phyloP scores from a whole-genome alignment of 2,888 invertebrate species.

The Ormyrus labotus region DNA sequence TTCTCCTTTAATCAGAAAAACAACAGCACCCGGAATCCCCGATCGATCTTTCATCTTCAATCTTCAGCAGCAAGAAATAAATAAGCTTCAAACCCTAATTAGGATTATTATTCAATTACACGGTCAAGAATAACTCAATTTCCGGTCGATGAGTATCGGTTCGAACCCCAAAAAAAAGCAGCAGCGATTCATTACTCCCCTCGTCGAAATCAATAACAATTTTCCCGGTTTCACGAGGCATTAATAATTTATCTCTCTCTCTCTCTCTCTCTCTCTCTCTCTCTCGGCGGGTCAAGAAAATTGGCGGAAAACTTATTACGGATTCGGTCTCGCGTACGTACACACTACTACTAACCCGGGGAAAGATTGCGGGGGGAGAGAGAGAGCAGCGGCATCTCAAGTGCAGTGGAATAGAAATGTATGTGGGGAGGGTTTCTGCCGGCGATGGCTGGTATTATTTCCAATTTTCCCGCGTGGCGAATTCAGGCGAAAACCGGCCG shows the following conservation, averaged over 20 bases:
- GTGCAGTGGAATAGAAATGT: constrained; percentile 37
- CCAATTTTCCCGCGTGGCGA: constrained; percentile 49
- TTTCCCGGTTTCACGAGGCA: constrained; percentile 6
- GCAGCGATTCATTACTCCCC: background rate
- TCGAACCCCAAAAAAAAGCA: background rate
- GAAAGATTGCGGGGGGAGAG: constrained; percentile 21
- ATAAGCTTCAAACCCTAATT: too few species aligned
- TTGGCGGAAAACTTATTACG: constrained; percentile 26
- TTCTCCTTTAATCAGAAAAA: too few species aligned
- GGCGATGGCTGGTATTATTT: constrained; percentile 44
- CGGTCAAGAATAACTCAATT: too few species aligned
- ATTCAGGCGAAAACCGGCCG: constrained; percentile 40
- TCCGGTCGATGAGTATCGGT: too few species aligned
- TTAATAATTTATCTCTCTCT: constrained; percentile 16
- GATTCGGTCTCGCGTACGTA: background rate
- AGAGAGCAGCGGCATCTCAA: constrained; percentile 9
- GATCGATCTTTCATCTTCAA: too few species aligned
- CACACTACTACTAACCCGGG: background rate
- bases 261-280: too few species aligned
- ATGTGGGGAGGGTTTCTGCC: background rate
- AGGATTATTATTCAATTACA: too few species aligned
- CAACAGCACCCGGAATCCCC: background rate
- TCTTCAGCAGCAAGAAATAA: too few species aligned
- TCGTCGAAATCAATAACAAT: constrained; percentile 7
- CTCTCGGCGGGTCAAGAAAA: background rate